Base-by-base conservation (phyloP, 2,888 invertebrate genomes). In the Agrochola litura region DNA sequence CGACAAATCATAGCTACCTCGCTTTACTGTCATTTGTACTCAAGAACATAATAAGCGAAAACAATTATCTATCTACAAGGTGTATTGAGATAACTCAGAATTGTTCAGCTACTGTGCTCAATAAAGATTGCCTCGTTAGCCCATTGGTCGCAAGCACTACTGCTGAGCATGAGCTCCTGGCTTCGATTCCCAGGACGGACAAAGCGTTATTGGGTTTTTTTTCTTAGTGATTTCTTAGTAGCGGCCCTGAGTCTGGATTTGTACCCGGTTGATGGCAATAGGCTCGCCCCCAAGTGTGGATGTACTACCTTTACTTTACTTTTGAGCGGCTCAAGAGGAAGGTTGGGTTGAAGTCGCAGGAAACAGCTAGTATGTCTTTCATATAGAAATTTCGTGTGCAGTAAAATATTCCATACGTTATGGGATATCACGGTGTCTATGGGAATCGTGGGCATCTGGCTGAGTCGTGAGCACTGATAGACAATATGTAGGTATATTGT, bases 391-490 rank as follows among this genome's bases (percentile, higher is more conserved):
- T 72, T 72, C 77, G 49, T 58, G 43, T 52, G 49, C 70, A 73
- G 76, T 70, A 70, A 80, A 70, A 82, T 85, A 80, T 78, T 72
- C 68, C 73, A 63, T 77, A 74, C 69, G 64, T 68, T 76, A 68
- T 68, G 52, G 60, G 56, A 82, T 76, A 76, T 72, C 77, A 76
- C 79, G 82, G 75, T 76, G 65, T 64, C 61, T 63, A 64, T 63
- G 63, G 56, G 76, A 86, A 78, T 73, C 75, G 82, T 82, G 76
- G 67, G 74, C 76, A 71, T 79, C 77, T 61, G 5, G 67, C 41
- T 9, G 16, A 82, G 58, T 91, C 91, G 90, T 91, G 91, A 91
- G 87, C 86, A 73, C 9, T 89, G 85, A 86, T 83, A 79, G 86
- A 84, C 85, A 84, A 80, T 76, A 76, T 70, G 19, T 25, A 25